These are phyloP conservation scores for Orchesella cincta DNA, from an alignment of 1,140 invertebrate species.

Conservation along the genomic window DNA sequence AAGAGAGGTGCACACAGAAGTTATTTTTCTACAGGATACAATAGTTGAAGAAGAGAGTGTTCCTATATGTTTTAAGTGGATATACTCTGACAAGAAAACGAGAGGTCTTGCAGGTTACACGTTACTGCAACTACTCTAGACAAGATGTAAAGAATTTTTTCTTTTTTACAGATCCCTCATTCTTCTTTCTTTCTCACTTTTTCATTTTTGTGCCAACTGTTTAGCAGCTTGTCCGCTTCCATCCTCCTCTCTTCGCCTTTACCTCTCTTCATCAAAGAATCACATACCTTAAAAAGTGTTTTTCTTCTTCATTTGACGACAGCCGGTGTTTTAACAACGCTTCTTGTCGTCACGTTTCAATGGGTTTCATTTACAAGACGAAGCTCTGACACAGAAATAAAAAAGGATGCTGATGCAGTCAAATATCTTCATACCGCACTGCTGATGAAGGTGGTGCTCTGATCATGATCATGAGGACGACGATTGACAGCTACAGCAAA, in stretches of 20 bases:
- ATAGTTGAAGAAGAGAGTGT: too few relatives aligned
- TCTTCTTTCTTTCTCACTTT: not conserved
- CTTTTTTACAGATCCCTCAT: not conserved
- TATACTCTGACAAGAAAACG: conserved; percentile 2
- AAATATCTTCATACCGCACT: not conserved
- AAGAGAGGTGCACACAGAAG: too few relatives aligned
- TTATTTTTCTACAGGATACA: too few relatives aligned
- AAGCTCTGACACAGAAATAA: not conserved
- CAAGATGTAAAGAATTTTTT: not conserved
- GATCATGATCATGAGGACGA: not conserved
- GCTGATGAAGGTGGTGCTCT: not conserved
- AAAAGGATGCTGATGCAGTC: not conserved
- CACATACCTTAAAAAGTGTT: not conserved
- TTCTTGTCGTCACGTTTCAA: conserved; percentile 20
- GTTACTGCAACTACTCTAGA: not conserved
- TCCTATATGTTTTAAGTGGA: not conserved
- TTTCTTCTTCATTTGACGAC: conserved; percentile 2
- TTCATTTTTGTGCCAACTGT: conserved; percentile 18
- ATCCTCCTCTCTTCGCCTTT: not conserved
- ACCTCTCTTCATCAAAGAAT: not conserved
- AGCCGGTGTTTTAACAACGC: conserved; percentile 1
- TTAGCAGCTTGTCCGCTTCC: not conserved
- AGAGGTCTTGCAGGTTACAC: not conserved
- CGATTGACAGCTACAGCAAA: not conserved
- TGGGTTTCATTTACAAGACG: not conserved